These are phyloP conservation scores for Pogonocichla stellata DNA, from an alignment of 2,113 vertebrate species.

Conservation along the genomic window DNA sequence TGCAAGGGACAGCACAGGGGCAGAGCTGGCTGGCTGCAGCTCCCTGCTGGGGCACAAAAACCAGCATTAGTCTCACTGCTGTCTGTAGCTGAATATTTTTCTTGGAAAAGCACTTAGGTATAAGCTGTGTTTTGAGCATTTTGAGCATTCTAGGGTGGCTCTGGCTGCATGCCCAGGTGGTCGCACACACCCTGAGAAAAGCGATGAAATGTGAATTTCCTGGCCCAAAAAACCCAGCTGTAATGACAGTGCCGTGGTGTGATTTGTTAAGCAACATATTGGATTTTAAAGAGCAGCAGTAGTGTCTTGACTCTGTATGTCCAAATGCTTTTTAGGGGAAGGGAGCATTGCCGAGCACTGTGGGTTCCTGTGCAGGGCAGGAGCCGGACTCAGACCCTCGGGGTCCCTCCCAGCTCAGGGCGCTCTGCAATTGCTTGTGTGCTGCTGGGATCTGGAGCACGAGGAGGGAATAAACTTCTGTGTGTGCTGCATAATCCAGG, in stretches of 20 bases:
- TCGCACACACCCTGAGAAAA: background rate
- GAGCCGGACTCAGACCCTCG: fast-evolving
- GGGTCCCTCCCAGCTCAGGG: background rate
- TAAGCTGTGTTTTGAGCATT: background rate
- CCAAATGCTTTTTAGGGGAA: background rate
- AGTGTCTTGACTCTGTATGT: background rate
- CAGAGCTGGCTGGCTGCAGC: background rate
- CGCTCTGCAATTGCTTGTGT: background rate
- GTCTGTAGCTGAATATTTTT: fast-evolving
- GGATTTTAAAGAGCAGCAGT: background rate
- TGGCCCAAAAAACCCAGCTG: fast-evolving
- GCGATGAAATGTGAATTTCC: background rate
- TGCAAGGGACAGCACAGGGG: background rate
- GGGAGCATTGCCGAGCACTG: background rate
- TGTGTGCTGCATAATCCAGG: background rate
- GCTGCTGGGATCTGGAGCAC: background rate
- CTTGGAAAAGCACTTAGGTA: background rate
- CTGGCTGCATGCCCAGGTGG: background rate
- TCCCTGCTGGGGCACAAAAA: background rate
- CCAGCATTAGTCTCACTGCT: background rate
- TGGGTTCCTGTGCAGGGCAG: background rate
- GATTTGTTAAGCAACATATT: background rate
- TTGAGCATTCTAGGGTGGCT: background rate
- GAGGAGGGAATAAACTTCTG: background rate
- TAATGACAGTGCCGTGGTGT: fast-evolving